Conservation (phyloP, 2,113 vertebrate species). For the Himantopus leucocephalus region DNA sequence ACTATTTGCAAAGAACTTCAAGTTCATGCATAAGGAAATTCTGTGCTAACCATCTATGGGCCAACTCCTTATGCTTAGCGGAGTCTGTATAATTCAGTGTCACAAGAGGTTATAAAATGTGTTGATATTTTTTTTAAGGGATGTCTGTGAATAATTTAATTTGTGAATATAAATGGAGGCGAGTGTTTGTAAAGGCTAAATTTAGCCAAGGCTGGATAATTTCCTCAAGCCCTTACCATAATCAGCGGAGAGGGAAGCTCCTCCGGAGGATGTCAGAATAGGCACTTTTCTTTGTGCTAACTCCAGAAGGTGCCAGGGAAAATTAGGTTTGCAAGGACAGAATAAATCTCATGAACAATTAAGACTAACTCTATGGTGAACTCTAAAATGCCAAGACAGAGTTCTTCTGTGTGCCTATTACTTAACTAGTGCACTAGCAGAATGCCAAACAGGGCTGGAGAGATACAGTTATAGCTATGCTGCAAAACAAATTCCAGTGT, state of each 20-base stretch:
- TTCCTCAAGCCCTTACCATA: background rate
- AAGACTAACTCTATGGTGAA: background rate
- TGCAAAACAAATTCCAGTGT: background rate
- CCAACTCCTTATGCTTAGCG: background rate
- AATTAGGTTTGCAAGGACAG: background rate
- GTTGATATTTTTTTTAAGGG: background rate
- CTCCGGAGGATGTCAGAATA: background rate
- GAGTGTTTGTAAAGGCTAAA: background rate
- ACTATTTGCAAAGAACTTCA: background rate
- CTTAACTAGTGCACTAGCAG: background rate
- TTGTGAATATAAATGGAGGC: background rate
- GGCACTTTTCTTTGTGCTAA: background rate
- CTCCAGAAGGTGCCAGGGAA: background rate
- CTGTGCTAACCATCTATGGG: background rate
- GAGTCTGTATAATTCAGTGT: background rate
- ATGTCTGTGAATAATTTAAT: conserved; percentile 21
- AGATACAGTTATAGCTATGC: background rate
- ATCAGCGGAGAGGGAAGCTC: background rate
- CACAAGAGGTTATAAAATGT: background rate
- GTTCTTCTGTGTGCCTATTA: background rate
- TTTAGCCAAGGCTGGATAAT: background rate
- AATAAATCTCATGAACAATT: conserved; percentile 3
- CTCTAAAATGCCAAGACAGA: background rate
- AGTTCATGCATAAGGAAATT: background rate
- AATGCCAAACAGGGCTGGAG: background rate